Base-by-base conservation (phyloP, 2,888 invertebrate species). In the Apoderus coryli region DNA sequence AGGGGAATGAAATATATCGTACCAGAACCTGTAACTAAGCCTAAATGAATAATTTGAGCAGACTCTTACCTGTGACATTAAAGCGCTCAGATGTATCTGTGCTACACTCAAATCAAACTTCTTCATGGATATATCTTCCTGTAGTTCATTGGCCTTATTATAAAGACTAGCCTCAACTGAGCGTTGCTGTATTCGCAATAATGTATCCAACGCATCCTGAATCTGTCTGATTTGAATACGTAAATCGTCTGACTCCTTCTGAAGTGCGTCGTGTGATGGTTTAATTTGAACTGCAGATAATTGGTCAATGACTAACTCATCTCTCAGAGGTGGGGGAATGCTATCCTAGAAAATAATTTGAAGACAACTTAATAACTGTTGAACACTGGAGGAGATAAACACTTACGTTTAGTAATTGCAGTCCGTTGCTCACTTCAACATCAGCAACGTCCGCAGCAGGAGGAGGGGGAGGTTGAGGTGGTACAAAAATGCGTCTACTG, bases 91-190 rank as follows among this genome's bases (percentile, higher is more conserved):
- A 59, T 90, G 90, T 39, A 93, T 69, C 56, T 88, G 86, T 26
- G 89, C 85, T 29, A 89, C 81, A 43, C 86, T 73, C 45, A 90
- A 73, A 64, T 93, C 92, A 60, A 90, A 92, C 52, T 84, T 75
- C 62, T 92, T 92, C 64, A 85, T 68, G 41, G 90, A 88, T 54
- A 93, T 81, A 50, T 93, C 92, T 59, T 93, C 92, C 64, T 93
- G 84, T 34, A 92, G 69, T 61, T 93, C 92, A 57, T 90, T 90
- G 45, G 85, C 89, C 67, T 93, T 93, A 57, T 81, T 88, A 62
- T 76, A 88, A 35, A 88, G 65, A 50, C 77, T 77, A 40, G 76
- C 77, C 56, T 90, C 89, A 41, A 82, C 64, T 37, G 72, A 72
- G 32, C 76, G 64, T 42, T 64, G 64, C 52, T 93, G 92, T 52